Conservation (phyloP, 2,113 vertebrate species). For the Tichodroma muraria region DNA sequence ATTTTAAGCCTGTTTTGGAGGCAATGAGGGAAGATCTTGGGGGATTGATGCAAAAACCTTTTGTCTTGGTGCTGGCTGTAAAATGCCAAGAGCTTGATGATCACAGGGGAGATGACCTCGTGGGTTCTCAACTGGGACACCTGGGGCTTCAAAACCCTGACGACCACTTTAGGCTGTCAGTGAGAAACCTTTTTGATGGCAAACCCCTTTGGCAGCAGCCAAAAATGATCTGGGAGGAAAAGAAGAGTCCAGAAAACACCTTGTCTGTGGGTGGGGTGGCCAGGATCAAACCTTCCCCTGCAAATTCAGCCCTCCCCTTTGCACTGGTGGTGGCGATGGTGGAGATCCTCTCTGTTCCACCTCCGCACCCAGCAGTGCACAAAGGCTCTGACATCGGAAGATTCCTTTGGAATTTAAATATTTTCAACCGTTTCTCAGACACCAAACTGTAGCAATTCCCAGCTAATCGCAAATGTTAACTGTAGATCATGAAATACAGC, state of each 20-base stretch:
- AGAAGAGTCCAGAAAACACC: not conserved
- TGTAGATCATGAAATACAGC: constrained; percentile 33
- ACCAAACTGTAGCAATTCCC: not conserved
- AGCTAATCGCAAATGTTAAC: not conserved
- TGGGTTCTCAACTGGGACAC: not conserved
- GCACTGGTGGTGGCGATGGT: not conserved
- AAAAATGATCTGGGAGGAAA: not conserved
- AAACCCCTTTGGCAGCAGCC: not conserved
- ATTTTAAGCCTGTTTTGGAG: not conserved
- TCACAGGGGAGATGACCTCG: not conserved
- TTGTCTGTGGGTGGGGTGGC: accelerated
- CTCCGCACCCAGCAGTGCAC: not conserved
- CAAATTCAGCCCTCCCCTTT: not conserved
- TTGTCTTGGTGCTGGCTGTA: not conserved
- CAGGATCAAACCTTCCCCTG: not conserved
- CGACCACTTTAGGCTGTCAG: not conserved
- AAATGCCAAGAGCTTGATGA: not conserved
- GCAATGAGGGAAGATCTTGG: not conserved
- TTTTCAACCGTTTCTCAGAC: not conserved
- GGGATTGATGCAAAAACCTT: not conserved
- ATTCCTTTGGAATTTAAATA: not conserved
- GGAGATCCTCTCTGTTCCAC: not conserved
- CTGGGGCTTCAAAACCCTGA: not conserved
- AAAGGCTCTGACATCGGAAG: not conserved
- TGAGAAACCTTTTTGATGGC: not conserved